Conservation (phyloP, 2,888 invertebrate species). For the Tetragnatha montana region DNA sequence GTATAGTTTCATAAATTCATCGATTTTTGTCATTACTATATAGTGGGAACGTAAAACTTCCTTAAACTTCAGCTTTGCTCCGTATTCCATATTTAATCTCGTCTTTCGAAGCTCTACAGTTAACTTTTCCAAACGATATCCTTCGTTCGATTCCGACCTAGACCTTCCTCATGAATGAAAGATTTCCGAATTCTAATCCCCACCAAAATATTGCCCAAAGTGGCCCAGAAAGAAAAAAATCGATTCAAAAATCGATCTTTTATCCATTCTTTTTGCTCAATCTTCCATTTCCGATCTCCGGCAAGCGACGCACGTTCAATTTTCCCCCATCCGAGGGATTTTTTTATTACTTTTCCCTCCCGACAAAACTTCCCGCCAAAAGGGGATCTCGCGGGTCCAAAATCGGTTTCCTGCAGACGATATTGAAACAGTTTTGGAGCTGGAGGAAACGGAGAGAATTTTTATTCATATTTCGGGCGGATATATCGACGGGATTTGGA, state of each 20-base stretch:
- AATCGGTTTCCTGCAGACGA: constrained; percentile 12
- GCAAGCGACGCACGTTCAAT: constrained; percentile 48
- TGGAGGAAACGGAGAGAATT: constrained; percentile 16
- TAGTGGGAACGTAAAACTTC: too few relatives aligned
- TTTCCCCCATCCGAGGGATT: constrained; percentile 1
- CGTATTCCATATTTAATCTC: neutral
- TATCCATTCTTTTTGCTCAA: constrained; percentile 55
- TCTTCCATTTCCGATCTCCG: constrained; percentile 48
- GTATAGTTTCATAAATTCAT: too few relatives aligned
- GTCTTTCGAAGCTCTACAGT: neutral
- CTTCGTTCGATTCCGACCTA: neutral
- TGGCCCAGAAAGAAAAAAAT: neutral
- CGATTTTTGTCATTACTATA: too few relatives aligned
- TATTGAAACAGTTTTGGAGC: neutral
- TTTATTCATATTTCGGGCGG: constrained; percentile 23
- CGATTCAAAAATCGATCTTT: constrained; percentile 21
- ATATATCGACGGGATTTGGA: constrained; percentile 6
- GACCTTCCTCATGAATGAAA: neutral
- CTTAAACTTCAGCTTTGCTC: too few relatives aligned
- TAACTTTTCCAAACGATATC: neutral
- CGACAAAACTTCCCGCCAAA: constrained; percentile 2
- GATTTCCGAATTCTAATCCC: constrained; percentile 1
- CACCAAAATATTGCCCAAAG: constrained; percentile 1
- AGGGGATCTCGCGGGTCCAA: neutral
- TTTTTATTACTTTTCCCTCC: constrained; percentile 17